Evolutionary conservation across 2,797 vertebrate species (phyloP), one percentile per base, ranked within the genome.

Genomic region (Pangasius djambal): DNA sequence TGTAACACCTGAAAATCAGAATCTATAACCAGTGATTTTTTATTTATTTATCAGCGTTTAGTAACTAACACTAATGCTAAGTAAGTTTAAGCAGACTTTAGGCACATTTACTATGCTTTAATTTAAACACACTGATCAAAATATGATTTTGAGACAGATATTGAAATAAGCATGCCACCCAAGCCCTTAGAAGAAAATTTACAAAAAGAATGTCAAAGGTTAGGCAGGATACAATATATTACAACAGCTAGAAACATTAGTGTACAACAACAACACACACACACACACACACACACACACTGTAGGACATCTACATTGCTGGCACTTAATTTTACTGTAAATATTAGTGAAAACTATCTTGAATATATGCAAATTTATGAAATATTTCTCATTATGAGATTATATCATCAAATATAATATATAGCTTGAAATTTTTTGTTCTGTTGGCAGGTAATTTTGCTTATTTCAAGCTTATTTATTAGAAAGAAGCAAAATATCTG

Each of bases 131-230:
- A 34, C 28, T 31, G 40, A 81, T 65, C 13, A 52, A 37, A 63
- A 65, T 61, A 59, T 37, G 79, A 78, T 34, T 79, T 59, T 61
- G 25, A 31, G 37, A 28, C 13, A 44, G 6, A 83, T 65, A 50
- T 31, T 31, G 10, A 31, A 37, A 31, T 59, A 48, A 85, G n/a
- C 22, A 67, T 69, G n/a, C 2, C 25, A 59, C 4, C 1, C 16
- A 86, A 89, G 75, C 88, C 75, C 88, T 89, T 89, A 34, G 18
- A 89, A 15, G 22, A 37, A 40, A 52, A 55, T n/a, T 1, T 67
- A 25, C 40, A 34, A 61, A 52, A 57, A 25, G 4, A 79, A 12
- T 25, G 15, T 72, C 70, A 72, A 22, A 57, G 55, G 2, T 48
- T 57, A 86, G 20, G 50, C 59, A 77, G 69, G 50, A 48, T 18